These are phyloP conservation scores for Denticeps clupeoides DNA, from an alignment of 2,797 vertebrate species.

Conservation along the genomic window DNA sequence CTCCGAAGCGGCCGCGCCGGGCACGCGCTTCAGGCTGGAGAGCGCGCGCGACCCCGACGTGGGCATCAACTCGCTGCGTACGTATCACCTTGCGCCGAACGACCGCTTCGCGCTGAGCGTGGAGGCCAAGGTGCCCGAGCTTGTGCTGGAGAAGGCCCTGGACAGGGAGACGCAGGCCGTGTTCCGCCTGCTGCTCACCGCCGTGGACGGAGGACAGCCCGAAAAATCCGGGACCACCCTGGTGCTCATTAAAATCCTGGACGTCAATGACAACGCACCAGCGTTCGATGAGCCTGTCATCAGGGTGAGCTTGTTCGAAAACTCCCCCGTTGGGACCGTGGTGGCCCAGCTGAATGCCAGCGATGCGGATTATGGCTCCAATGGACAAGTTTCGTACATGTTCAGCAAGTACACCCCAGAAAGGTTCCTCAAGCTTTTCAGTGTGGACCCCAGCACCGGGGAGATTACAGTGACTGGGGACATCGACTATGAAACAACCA, in stretches of 20 bases:
- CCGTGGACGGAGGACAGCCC: constrained; percentile 79
- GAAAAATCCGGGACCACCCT: constrained; percentile 74
- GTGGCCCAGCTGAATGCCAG: constrained; percentile 80
- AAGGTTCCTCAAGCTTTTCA: constrained; percentile 63
- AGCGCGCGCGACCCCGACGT: constrained; percentile 90
- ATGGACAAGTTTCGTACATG: constrained; percentile 74
- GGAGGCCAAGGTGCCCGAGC: constrained; percentile 81
- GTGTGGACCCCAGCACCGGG: constrained; percentile 71
- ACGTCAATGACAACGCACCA: constrained; percentile 88
- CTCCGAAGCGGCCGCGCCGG: constrained; percentile 74
- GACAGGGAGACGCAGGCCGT: constrained; percentile 77
- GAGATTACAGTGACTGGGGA: constrained; percentile 70
- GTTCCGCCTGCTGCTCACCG: constrained; percentile 76
- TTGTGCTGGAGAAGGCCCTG: constrained; percentile 75
- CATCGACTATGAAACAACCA: constrained; percentile 78
- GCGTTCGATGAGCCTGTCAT: constrained; percentile 67
- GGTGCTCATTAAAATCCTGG: constrained; percentile 73
- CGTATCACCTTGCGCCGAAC: constrained; percentile 71
- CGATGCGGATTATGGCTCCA: constrained; percentile 76
- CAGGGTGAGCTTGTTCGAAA: constrained; percentile 73
- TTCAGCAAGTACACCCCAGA: constrained; percentile 83
- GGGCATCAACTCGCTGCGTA: constrained; percentile 78
- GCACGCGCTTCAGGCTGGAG: constrained; percentile 78
- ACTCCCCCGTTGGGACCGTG: constrained; percentile 68
- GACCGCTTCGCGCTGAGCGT: constrained; percentile 75